A percentile compares a stretch with the other conserved stretches of the same genome.
phyloP scores from a whole-genome alignment of 2,888 invertebrate species.

The Melipona beecheii region DNA sequence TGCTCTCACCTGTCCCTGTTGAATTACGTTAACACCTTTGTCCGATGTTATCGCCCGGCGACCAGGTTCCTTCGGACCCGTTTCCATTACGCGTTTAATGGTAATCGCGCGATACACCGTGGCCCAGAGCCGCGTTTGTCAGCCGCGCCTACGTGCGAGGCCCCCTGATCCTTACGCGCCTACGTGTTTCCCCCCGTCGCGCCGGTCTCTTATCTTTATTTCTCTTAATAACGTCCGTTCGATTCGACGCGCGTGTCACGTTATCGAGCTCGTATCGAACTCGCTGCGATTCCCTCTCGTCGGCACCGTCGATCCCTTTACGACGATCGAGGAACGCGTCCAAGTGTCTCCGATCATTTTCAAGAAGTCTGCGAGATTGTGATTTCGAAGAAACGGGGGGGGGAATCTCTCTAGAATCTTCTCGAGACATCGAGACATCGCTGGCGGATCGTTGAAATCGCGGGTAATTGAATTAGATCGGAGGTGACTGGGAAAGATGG shows the following conservation, averaged over 20 bases:
- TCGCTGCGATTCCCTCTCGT: conserved; percentile 43
- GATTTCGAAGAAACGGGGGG: too few relatives aligned
- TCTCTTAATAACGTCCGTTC: conserved; percentile 60
- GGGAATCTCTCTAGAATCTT: not conserved
- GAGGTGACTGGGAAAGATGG: conserved; percentile 14
- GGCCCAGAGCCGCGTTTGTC: conserved; percentile 35
- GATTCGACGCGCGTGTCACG: conserved; percentile 39
- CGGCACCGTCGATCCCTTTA: conserved; percentile 2
- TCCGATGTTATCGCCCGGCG: conserved; percentile 74
- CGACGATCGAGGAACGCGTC: not conserved
- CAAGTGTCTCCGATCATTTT: too few relatives aligned
- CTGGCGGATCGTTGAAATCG: not conserved
- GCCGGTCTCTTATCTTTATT: conserved; percentile 64
- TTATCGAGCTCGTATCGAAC: conserved; percentile 42
- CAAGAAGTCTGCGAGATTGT: not conserved
- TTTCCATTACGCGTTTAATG: conserved; percentile 71
- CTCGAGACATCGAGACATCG: not conserved
- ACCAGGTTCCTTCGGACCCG: conserved; percentile 68
- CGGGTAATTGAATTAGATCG: conserved; percentile 47
- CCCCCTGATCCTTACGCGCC: conserved; percentile 20
- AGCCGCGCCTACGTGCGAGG: conserved; percentile 45
- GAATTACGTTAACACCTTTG: conserved; percentile 76
- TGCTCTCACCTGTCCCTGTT: conserved; percentile 72
- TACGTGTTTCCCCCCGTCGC: conserved; percentile 2
- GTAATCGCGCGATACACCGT: conserved; percentile 61